These are phyloP conservation scores for Gallinago media DNA, from an alignment of 2,113 vertebrate species.

Conservation along the genomic window DNA sequence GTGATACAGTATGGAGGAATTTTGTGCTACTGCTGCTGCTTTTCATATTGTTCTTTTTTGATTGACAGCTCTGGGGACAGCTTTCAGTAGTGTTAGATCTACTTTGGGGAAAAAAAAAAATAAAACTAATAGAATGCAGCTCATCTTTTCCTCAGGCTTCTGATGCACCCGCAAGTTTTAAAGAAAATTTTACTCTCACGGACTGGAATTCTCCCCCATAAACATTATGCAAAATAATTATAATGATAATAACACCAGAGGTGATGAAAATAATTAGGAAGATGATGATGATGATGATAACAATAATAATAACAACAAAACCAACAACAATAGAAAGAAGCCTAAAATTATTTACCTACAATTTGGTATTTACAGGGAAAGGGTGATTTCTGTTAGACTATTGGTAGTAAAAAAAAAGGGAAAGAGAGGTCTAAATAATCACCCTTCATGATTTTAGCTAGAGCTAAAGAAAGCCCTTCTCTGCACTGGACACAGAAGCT, in stretches of 20 bases:
- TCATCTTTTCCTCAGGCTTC: neutral
- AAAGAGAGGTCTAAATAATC: neutral
- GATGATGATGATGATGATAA: neutral
- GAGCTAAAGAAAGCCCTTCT: neutral
- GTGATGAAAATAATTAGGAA: neutral
- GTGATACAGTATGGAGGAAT: neutral
- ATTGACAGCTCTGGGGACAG: neutral
- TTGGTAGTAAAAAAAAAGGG: neutral
- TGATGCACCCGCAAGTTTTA: neutral
- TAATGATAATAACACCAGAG: neutral
- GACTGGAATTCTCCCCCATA: neutral
- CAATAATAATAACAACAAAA: neutral
- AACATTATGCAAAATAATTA: neutral
- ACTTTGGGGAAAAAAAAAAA: neutral
- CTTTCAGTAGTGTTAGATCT: neutral
- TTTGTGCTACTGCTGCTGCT: neutral
- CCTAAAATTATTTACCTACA: neutral
- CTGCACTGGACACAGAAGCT: neutral
- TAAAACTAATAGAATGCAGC: neutral
- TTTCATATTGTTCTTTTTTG: neutral
- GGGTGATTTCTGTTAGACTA: neutral
- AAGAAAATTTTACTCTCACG: neutral
- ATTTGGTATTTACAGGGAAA: neutral
- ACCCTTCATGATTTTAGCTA: neutral
- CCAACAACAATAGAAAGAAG: neutral